phyloP scores from a whole-genome alignment of 1,140 invertebrate genomes.

The Heliothis virescens region DNA sequence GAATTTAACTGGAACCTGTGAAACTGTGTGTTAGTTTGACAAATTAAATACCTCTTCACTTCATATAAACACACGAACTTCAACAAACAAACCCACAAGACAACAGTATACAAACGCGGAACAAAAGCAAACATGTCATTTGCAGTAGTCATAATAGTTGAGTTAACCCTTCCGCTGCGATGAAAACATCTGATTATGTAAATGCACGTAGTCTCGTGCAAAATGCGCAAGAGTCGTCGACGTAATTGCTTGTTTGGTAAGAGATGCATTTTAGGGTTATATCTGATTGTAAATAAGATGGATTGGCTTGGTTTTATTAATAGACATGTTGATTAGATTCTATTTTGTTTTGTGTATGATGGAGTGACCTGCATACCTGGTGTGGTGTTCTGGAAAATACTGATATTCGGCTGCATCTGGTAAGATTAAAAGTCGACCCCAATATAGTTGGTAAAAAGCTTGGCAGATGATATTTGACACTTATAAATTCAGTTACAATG shows the following conservation, averaged over 20 bases:
- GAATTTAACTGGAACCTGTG: no score
- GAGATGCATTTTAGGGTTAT: conserved; percentile 9
- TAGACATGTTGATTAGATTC: conserved; percentile 1
- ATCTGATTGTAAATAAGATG: neutral
- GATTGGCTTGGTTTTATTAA: neutral
- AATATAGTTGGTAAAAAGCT: no score
- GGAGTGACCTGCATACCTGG: no score
- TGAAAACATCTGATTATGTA: conserved; percentile 49
- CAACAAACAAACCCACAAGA: neutral
- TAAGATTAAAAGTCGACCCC: no score
- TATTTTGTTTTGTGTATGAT: no score
- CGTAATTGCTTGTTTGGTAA: conserved; percentile 38
- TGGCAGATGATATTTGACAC: no score
- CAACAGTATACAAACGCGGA: conserved; percentile 8
- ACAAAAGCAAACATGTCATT: conserved; percentile 27
- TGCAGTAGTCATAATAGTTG: conserved; percentile 10
- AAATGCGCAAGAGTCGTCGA: conserved; percentile 38
- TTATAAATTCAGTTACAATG: no score
- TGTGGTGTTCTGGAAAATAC: no score
- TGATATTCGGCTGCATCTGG: no score
- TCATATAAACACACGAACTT: neutral
- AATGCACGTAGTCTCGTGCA: conserved; percentile 31
- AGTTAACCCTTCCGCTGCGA: conserved; percentile 28
- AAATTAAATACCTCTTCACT: no score
- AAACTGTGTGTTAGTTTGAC: no score